These are phyloP conservation scores for Alethe castanea DNA, from an alignment of 2,113 vertebrate genomes.

Conservation along the genomic window DNA sequence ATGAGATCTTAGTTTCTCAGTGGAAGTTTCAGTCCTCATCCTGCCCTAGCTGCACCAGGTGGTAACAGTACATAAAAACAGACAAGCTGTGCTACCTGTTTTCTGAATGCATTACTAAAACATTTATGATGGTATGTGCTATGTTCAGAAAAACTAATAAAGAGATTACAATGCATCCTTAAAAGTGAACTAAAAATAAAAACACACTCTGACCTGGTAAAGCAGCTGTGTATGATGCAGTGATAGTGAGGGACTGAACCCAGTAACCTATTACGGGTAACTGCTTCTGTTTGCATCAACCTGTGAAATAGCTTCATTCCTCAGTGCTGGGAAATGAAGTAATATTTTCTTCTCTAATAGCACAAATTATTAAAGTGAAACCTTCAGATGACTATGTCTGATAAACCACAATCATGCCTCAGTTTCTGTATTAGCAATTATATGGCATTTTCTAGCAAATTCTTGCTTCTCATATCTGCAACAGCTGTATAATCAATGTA, in stretches of 20 bases:
- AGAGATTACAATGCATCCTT: neutral
- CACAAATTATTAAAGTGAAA: neutral
- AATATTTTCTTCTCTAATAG: neutral
- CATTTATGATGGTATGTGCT: neutral
- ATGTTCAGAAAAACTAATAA: slow-evolving; percentile 5
- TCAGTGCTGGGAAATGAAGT: neutral
- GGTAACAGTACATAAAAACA: neutral
- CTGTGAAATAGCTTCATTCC: neutral
- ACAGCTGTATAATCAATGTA: neutral
- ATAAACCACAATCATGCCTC: neutral
- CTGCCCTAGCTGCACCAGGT: neutral
- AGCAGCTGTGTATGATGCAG: neutral
- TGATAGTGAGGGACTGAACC: neutral
- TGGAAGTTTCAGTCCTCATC: neutral
- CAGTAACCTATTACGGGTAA: neutral
- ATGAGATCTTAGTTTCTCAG: neutral
- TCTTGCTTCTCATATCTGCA: neutral
- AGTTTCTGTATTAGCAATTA: neutral
- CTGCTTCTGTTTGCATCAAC: neutral
- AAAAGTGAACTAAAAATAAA: neutral
- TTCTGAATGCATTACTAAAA: neutral
- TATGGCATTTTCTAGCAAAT: neutral
- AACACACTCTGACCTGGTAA: neutral
- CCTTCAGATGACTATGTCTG: neutral
- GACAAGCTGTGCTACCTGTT: neutral